Evolutionary conservation across 2,888 invertebrate genomes (phyloP).

Genomic region (Phaedon cochleariae): DNA sequence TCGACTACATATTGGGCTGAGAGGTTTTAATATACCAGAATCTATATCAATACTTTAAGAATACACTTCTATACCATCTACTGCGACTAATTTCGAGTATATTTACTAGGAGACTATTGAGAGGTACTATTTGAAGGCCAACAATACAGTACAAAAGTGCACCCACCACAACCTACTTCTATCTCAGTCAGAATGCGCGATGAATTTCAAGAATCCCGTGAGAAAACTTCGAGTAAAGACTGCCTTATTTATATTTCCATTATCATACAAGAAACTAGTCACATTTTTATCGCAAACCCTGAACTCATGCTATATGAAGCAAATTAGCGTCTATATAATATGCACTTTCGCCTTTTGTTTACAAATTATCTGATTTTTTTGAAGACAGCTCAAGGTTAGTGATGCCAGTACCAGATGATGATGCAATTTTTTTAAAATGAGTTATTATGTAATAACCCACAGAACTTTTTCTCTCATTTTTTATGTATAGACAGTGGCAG

Average conservation of each 20-base stretch:
- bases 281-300: conserved; percentile 1
- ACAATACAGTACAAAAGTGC: too few species aligned
- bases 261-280: conserved; percentile 8
- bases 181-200: conserved; percentile 1
- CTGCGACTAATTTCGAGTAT: too few species aligned
- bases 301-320: neutral
- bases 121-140: too few species aligned
- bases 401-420: too few species aligned
- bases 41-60: too few species aligned
- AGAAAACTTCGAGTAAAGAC: conserved; percentile 10
- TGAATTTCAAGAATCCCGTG: conserved; percentile 4
- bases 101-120: too few species aligned
- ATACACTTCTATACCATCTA: too few species aligned
- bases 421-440: neutral
- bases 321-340: conserved; percentile 12
- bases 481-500: neutral
- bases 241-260: conserved; percentile 11
- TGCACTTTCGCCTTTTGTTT: neutral
- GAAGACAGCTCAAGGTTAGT: neutral
- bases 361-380: neutral
- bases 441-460: neutral
- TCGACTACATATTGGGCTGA: too few species aligned
- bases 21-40: too few species aligned
- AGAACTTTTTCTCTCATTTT: neutral
- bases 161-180: too few species aligned